phyloP scores from a whole-genome alignment of 2,797 vertebrate species.

The Mico argentatus region DNA sequence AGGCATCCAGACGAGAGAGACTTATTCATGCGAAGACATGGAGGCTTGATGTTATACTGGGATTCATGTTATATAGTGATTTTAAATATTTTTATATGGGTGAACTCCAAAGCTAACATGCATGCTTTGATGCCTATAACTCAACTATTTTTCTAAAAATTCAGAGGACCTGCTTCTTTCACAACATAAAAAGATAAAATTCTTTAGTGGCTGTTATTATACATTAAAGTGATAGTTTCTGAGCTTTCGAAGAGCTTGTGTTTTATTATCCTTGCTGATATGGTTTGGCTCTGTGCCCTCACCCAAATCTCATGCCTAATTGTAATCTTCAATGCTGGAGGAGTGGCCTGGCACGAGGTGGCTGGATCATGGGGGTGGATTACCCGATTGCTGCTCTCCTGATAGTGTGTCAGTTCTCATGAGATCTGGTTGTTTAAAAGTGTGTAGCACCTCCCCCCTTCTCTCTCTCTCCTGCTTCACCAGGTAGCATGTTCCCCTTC shows the following conservation, averaged over 20 bases:
- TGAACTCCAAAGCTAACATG: not conserved
- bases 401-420: not conserved
- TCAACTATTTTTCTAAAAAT: not conserved
- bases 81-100: not conserved
- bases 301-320: not conserved
- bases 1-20: not conserved
- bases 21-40: not conserved
- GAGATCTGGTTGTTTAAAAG: not conserved
- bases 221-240: not conserved
- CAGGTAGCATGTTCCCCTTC: not conserved
- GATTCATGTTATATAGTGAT: not conserved
- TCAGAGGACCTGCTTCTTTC: not conserved
- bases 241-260: not conserved
- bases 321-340: not conserved
- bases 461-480: not conserved
- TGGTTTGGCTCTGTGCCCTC: not conserved
- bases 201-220: not conserved
- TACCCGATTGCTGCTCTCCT: not conserved
- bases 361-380: not conserved
- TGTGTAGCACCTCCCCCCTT: not conserved
- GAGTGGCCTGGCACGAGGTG: not conserved
- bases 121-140: not conserved
- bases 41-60: not conserved
- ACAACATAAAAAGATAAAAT: constrained; percentile 13
- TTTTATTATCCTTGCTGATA: not conserved